Evolutionary conservation across 2,113 vertebrate genomes (phyloP), one percentile per base, ranked within the genome.

Genomic region (Microcebus griseorufus): DNA sequence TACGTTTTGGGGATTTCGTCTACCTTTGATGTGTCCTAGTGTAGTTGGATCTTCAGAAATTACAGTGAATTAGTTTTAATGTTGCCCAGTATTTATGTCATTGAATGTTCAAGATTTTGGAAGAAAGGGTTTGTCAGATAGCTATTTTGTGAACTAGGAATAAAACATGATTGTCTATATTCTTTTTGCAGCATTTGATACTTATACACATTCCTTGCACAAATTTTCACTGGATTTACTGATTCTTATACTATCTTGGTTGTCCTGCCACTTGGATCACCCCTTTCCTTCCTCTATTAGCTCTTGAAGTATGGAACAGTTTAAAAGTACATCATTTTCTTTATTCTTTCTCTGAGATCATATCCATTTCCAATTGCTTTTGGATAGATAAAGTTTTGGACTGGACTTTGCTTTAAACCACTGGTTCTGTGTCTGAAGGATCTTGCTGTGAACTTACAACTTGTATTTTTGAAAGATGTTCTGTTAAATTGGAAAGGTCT

Each of bases 91-190:
- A 53, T 70, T 93, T 83, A 34, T 83, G 25, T 72, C 32, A 78
- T 20, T 83, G 69, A 65, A 20, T 11, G 34, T 70, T 91, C 69
- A 86, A 62, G 92, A 62, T 82, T 91, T 91, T 92, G 83, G 39
- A 81, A 82, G 48, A 65, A 64, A 22, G 14, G 29, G 16, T 94
- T 73, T 81, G 7, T 86, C 39, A 78, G 25, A 76, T 39, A 34
- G 45, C 51, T 78, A n/a, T 92, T 94, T 91, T 88, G 34, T 87
- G 51, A 87, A 82, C 16, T 78, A 92, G 16, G 60, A 83, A 70
- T 78, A 82, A 91, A 82, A 67, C 51, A 32, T 48, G 25, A 42
- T 45, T 87, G 48, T 29, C 16, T 82, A 85, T 39, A 37, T 67
- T 60, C 10, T 60, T 55, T 90, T 84, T 58, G 6, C 18, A 96